Conservation (phyloP, 1,140 invertebrate species). For the Teleopsis dalmanni region DNA sequence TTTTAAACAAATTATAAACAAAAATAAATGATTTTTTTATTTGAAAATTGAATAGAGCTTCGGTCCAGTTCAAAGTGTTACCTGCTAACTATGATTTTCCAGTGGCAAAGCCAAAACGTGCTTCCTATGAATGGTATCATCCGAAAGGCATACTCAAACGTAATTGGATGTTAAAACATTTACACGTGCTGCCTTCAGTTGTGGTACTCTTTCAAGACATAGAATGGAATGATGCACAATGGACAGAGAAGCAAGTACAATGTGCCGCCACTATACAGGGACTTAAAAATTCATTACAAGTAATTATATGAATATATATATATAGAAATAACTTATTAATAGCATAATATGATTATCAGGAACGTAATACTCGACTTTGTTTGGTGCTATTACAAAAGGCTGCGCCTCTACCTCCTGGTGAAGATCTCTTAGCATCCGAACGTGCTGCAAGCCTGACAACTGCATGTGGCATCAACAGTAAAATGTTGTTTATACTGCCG, state of each 20-base stretch:
- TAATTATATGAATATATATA: neutral
- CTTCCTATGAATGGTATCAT: conserved; percentile 91
- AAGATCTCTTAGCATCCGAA: conserved; percentile 82
- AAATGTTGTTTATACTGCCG: conserved; percentile 85
- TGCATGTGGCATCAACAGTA: conserved; percentile 84
- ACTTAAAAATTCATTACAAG: conserved; percentile 51
- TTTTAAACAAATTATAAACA: neutral
- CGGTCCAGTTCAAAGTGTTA: conserved; percentile 77
- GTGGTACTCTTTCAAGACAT: conserved; percentile 93
- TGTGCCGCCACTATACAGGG: conserved; percentile 85
- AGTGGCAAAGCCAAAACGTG: conserved; percentile 80
- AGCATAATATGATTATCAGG: conserved; percentile 52
- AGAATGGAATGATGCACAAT: conserved; percentile 91
- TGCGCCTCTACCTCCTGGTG: conserved; percentile 66
- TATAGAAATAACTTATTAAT: no score
- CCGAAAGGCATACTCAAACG: conserved; percentile 93
- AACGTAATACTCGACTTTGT: conserved; percentile 77
- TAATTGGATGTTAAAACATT: conserved; percentile 93
- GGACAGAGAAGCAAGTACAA: conserved; percentile 91
- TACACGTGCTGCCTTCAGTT: conserved; percentile 82
- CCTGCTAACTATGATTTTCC: conserved; percentile 77
- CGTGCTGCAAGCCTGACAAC: conserved; percentile 79
- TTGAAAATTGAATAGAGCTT: conserved; percentile 50
- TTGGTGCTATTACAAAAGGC: conserved; percentile 84
- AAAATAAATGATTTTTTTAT: neutral